These are phyloP conservation scores for Bruchidius siliquastri DNA, from an alignment of 2,888 invertebrate species.

Conservation along the genomic window DNA sequence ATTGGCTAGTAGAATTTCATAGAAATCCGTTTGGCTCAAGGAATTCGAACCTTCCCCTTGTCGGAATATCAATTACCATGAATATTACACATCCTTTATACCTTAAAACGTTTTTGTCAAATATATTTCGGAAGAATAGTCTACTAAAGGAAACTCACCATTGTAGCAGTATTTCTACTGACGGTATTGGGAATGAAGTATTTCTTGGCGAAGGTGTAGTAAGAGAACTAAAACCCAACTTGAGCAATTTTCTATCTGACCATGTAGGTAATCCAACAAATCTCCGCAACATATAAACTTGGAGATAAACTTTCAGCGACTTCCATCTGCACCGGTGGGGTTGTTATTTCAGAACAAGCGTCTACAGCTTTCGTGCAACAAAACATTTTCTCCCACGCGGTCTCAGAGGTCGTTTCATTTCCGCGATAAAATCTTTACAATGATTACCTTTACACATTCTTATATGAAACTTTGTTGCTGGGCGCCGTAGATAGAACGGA, in stretches of 20 bases:
- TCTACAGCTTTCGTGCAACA: neutral
- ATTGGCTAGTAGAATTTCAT: too few species aligned
- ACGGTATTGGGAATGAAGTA: too few species aligned
- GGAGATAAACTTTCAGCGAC: neutral
- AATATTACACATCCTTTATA: too few species aligned
- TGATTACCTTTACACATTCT: neutral
- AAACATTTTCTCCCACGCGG: neutral
- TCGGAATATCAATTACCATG: too few species aligned
- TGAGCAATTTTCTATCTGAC: neutral
- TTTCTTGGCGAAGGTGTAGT: too few species aligned
- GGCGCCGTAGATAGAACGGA: neutral
- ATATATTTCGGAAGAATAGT: too few species aligned
- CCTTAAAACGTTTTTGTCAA: too few species aligned
- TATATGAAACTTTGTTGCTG: neutral
- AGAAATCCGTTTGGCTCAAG: too few species aligned
- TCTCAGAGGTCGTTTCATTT: neutral
- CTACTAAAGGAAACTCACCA: too few species aligned
- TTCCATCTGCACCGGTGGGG: neutral
- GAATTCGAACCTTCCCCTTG: too few species aligned
- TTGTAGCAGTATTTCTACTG: too few species aligned
- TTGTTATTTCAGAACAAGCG: neutral
- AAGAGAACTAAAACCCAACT: neutral
- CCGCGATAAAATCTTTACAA: neutral
- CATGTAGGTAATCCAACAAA: neutral
- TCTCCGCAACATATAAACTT: neutral